A percentile compares a stretch with the other conserved stretches of the same genome.
phyloP scores from a whole-genome alignment of 2,888 invertebrate genomes.

The Caenorhabditis sinica region DNA sequence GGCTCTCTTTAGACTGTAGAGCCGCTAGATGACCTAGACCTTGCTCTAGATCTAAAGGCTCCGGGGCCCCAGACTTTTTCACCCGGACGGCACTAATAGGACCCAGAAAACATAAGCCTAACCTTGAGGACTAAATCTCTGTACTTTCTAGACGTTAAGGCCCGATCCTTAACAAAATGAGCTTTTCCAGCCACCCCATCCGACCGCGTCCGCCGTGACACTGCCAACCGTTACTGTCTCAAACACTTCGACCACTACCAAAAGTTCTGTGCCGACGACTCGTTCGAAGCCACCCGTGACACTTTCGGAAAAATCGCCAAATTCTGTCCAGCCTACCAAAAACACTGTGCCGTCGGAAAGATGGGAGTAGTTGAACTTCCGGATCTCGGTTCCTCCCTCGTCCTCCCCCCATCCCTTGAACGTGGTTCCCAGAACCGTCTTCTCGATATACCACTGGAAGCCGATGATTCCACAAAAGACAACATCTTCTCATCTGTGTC shows the following conservation, averaged over 20 bases:
- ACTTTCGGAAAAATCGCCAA: conserved; percentile 74
- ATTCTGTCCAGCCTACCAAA: conserved; percentile 80
- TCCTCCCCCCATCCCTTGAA: conserved; percentile 78
- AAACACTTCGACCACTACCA: conserved; percentile 74
- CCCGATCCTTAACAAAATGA: no score
- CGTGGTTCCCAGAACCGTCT: conserved; percentile 65
- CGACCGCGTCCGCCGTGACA: conserved; percentile 67
- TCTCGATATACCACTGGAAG: conserved; percentile 73
- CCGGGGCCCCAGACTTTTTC: no score
- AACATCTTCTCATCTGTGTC: no score
- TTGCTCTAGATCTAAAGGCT: no score
- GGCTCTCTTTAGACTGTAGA: no score
- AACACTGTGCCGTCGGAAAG: conserved; percentile 74
- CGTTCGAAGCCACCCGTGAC: conserved; percentile 58
- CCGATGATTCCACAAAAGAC: conserved; percentile 30
- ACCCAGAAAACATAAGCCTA: no score
- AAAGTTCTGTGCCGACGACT: conserved; percentile 73
- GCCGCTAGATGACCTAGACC: no score
- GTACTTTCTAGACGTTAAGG: no score
- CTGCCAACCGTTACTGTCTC: conserved; percentile 72
- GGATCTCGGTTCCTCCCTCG: conserved; percentile 64
- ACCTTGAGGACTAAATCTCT: no score
- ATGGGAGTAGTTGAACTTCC: conserved; percentile 57
- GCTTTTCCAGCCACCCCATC: conserved; percentile 64
- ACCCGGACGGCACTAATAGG: no score